phyloP scores from a whole-genome alignment of 2,888 invertebrate species.

The Xestia ashworthii region DNA sequence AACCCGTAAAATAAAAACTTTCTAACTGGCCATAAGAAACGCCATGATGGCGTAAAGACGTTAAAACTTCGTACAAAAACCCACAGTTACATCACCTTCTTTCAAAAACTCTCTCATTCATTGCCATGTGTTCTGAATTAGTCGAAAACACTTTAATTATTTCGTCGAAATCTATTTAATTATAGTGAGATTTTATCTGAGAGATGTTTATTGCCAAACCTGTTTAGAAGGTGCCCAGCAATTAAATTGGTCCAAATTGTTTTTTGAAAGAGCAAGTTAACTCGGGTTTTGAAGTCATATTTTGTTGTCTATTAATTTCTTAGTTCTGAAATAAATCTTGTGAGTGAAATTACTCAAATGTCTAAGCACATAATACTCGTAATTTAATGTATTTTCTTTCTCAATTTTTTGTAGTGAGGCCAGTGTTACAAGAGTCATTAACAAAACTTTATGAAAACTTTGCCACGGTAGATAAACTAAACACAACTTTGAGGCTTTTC shows the following conservation, averaged over 20 bases:
- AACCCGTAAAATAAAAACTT: constrained; percentile 58
- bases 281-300: background rate
- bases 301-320: background rate
- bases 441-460: background rate
- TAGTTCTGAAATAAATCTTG: background rate
- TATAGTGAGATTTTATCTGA: constrained; percentile 46
- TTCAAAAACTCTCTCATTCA: constrained; percentile 55
- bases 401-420: background rate
- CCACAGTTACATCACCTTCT: constrained; percentile 47
- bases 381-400: background rate
- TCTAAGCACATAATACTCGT: background rate
- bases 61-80: constrained; percentile 31
- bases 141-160: constrained; percentile 47
- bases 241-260: constrained; percentile 30
- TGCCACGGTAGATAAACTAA: constrained; percentile 2
- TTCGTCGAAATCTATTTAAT: constrained; percentile 51
- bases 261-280: constrained; percentile 16
- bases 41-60: constrained; percentile 25
- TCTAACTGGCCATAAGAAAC: constrained; percentile 50
- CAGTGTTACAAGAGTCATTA: background rate
- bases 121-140: constrained; percentile 35
- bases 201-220: constrained; percentile 29
- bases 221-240: constrained; percentile 21
- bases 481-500: constrained; percentile 1
- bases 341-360: background rate